phyloP scores from a whole-genome alignment of 2,888 invertebrate species.

The Cheilosia variabilis region DNA sequence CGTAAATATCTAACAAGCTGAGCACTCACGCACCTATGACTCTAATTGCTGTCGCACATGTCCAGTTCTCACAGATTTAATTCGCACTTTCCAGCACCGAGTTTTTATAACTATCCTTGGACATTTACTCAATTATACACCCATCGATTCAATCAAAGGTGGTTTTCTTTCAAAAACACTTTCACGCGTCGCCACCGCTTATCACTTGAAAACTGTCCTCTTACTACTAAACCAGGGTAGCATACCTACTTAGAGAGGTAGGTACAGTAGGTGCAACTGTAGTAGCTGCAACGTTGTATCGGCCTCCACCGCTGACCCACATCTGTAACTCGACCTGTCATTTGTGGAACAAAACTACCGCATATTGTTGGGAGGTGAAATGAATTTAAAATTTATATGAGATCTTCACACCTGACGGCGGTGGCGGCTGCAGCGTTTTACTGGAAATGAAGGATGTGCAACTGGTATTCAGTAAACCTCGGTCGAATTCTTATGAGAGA shows the following conservation, averaged over 20 bases:
- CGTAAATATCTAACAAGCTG: too few species aligned
- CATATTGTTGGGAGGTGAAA: background rate
- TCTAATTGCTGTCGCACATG: too few species aligned
- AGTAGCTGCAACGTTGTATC: background rate
- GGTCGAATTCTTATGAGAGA: conserved; percentile 7
- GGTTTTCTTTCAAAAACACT: background rate
- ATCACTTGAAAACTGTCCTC: conserved; percentile 7
- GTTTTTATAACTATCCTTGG: too few species aligned
- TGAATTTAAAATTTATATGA: conserved; percentile 55
- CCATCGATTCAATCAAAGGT: background rate
- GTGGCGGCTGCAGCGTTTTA: background rate
- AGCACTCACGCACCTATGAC: too few species aligned
- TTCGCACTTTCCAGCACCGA: too few species aligned
- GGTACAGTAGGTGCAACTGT: too few species aligned
- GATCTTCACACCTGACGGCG: conserved; percentile 41
- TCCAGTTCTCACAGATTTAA: too few species aligned
- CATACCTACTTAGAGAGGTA: background rate
- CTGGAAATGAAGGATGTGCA: too few species aligned
- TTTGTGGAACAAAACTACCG: background rate
- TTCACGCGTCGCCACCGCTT: background rate
- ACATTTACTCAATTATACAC: background rate
- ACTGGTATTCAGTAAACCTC: background rate
- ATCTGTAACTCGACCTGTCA: background rate
- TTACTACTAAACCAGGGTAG: background rate
- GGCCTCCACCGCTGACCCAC: background rate